These are phyloP conservation scores for Pan troglodytes DNA, from an alignment of 2,113 vertebrate genomes.

Conservation along the genomic window NHGRI_mPanTro3-v2.1_pri NC_072421.2:4819001-4819500, in stretches of 20 bases:
- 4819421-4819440: too few relatives aligned
- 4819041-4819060: neutral
- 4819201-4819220: neutral
- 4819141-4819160: neutral
- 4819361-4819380: neutral
- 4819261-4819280: neutral
- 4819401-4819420: neutral
- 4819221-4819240: too few relatives aligned
- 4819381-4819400: neutral
- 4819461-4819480: neutral
- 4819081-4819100: neutral
- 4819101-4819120: rapidly evolving
- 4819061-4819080: neutral
- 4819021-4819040: rapidly evolving
- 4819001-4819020: rapidly evolving
- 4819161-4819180: rapidly evolving
- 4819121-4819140: too few relatives aligned
- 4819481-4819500: too few relatives aligned
- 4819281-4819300: neutral
- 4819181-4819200: too few relatives aligned
- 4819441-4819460: too few relatives aligned
- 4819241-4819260: neutral
- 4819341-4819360: neutral
- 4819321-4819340: neutral
- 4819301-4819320: neutral